Base-by-base conservation (phyloP, 1,140 invertebrate species). In the Temnothorax nylanderi region DNA sequence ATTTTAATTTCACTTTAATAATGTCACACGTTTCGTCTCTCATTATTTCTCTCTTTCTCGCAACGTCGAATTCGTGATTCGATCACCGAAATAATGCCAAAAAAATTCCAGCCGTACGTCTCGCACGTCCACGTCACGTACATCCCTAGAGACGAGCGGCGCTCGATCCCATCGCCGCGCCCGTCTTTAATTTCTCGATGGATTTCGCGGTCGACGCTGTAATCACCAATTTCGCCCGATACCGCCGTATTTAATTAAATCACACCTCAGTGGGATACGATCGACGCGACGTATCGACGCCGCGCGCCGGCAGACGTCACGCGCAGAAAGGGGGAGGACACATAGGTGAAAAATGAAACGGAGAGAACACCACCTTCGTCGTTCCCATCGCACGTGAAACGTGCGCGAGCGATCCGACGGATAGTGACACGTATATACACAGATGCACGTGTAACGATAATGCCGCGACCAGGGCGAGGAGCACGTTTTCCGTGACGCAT, bases 231-330 rank as follows among this genome's bases (percentile, higher is more conserved):
- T 91, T 91, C 86, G 62, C 13, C 56, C 74, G 44, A 62, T 67
- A 54, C 80, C 49, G 78, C 34, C 64, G 64, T 67, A 87, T 91
- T 91, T 90, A 92, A 92, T 92, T 88, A 90, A 91, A 92, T 92
- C 90, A 84, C 56, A 81, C 21, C 37, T 56, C 64, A 21, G 41
- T 21, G 75, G n/a, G 13, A 69, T 41, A 7, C n/a, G 67, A 76
- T 65, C 67, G 86, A 26, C 71, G 89, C 64, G 60, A 84, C 60
- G 37, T 56, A 76, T 54, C 58, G 80, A 78, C 75, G 34, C 26
- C 26, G 26, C 26, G 26, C 26, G 26, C 11, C 60, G 32, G 11
- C 3, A 47, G 37, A 74, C 21, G 64, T 60, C 72, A 16, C 44
- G 21, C 64, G 26, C 26, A n/a, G 54, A 26, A 21, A 41, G 10